phyloP scores from a whole-genome alignment of 2,888 invertebrate species.

The Drymonia ruficornis region DNA sequence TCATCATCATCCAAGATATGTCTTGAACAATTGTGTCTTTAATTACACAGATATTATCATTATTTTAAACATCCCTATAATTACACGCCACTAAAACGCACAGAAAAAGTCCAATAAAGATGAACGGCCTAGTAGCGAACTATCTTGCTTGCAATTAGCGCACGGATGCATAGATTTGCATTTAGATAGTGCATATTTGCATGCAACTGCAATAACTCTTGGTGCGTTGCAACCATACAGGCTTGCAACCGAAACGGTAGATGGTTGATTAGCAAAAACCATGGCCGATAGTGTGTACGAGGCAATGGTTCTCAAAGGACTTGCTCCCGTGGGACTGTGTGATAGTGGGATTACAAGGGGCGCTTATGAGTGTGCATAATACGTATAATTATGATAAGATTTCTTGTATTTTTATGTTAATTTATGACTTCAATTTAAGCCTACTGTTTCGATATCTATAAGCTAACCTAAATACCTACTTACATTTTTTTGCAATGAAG shows the following conservation, averaged over 20 bases:
- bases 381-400: not conserved
- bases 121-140: not conserved
- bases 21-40: no score
- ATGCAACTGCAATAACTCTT: conserved; percentile 65
- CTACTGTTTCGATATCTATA: no score
- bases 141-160: conserved; percentile 72
- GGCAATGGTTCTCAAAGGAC: conserved; percentile 13
- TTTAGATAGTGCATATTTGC: conserved; percentile 70
- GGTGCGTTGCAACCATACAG: conserved; percentile 29
- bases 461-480: no score
- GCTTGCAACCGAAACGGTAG: conserved; percentile 43
- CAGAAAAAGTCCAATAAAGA: not conserved
- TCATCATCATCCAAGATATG: no score
- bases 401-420: not conserved
- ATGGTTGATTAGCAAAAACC: conserved; percentile 70
- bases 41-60: no score
- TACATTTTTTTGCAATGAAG: no score
- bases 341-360: not conserved
- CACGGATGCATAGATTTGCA: conserved; percentile 62
- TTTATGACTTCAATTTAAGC: no score
- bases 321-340: not conserved
- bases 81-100: no score
- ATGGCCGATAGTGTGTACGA: conserved; percentile 26
- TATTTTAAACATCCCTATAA: no score
- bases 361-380: not conserved